Conservation (phyloP, 2,888 invertebrate species). For the Rhyacophila evoluta region DNA sequence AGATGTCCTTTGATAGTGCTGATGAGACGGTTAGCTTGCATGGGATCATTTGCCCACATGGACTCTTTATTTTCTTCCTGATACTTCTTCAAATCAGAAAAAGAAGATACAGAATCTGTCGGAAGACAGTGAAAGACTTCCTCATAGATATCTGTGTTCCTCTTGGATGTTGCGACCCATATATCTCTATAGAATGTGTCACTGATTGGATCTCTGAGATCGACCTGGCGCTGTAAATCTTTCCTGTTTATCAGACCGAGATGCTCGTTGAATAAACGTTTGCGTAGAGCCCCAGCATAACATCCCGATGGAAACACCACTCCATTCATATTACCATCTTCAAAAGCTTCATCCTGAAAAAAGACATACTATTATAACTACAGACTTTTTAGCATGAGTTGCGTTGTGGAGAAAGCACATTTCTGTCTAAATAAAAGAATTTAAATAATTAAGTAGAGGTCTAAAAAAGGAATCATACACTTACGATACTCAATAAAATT, state of each 20-base stretch:
- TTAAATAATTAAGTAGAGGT: too few relatives aligned
- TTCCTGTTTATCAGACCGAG: constrained; percentile 75
- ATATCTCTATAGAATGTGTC: constrained; percentile 86
- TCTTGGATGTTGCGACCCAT: constrained; percentile 84
- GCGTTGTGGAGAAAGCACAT: too few relatives aligned
- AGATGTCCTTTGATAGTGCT: constrained; percentile 85
- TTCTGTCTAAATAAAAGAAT: too few relatives aligned
- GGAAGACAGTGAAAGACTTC: constrained; percentile 94
- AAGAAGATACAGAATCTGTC: constrained; percentile 83
- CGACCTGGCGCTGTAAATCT: constrained; percentile 67
- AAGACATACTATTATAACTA: too few relatives aligned
- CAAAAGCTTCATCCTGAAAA: constrained; percentile 81
- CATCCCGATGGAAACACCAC: constrained; percentile 84
- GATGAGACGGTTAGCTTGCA: constrained; percentile 78
- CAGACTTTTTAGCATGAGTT: too few relatives aligned
- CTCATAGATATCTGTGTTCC: constrained; percentile 92
- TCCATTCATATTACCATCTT: constrained; percentile 86
- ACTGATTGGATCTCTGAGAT: constrained; percentile 83
- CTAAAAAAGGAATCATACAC: too few relatives aligned
- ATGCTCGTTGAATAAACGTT: constrained; percentile 91
- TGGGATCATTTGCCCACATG: constrained; percentile 79
- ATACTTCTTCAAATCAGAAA: constrained; percentile 81
- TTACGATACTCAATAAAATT: too few relatives aligned
- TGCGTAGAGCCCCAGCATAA: constrained; percentile 87
- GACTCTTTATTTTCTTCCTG: constrained; percentile 76